phyloP scores from a whole-genome alignment of 2,113 vertebrate genomes.

The Atherinomorus stipes region DNA sequence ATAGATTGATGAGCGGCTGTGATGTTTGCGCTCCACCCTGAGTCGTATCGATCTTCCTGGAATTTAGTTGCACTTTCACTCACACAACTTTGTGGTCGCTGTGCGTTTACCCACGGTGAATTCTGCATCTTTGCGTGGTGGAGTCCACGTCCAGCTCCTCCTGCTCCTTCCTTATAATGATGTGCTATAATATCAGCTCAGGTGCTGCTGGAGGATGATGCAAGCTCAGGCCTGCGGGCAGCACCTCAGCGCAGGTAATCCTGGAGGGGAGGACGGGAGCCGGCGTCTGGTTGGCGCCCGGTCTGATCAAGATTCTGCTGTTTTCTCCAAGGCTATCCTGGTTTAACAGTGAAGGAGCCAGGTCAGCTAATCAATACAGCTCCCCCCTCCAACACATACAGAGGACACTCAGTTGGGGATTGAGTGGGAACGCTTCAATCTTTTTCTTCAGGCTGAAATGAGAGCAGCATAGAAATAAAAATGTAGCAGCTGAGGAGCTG shows the following conservation, averaged over 20 bases:
- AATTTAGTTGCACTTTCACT: conserved; percentile 28
- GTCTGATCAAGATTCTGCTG: conserved; percentile 68
- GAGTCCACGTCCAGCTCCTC: conserved; percentile 29
- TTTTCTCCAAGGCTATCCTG: conserved; percentile 47
- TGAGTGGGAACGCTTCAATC: conserved; percentile 15
- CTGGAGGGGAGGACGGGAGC: conserved; percentile 19
- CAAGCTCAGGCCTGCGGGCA: conserved; percentile 34
- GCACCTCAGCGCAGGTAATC: conserved; percentile 35
- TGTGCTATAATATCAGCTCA: conserved; percentile 41
- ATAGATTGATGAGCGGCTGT: conserved; percentile 71
- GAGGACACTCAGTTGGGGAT: conserved; percentile 33
- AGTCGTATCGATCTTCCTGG: conserved; percentile 73
- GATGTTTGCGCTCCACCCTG: conserved; percentile 65
- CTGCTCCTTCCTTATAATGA: conserved; percentile 18
- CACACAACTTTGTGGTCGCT: conserved; percentile 22
- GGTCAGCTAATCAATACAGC: conserved; percentile 70
- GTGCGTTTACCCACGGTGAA: conserved; percentile 43
- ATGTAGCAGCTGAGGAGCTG: conserved; percentile 11
- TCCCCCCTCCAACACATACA: conserved; percentile 17
- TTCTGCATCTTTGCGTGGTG: conserved; percentile 10
- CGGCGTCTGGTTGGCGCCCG: not conserved
- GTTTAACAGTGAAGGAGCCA: conserved; percentile 31
- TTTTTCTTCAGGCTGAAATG: conserved; percentile 22
- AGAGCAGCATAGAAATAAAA: conserved; percentile 36
- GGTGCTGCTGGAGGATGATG: conserved; percentile 35